These are phyloP conservation scores for Panonychus citri DNA, from an alignment of 1,140 invertebrate genomes.

Conservation along the genomic window DNA sequence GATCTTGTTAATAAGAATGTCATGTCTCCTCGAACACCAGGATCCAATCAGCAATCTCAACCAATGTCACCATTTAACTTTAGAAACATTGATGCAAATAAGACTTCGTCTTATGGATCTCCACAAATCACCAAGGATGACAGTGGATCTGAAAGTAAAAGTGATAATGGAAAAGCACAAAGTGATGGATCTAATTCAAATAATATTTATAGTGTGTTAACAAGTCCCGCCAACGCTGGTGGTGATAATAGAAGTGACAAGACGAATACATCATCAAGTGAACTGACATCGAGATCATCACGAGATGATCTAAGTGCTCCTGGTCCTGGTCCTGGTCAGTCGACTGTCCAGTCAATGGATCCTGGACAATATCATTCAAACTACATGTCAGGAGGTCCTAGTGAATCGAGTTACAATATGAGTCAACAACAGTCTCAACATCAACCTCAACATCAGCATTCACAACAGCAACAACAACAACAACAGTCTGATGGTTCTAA, in stretches of 20 bases:
- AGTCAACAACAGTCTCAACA: neutral
- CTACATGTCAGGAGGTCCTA: neutral
- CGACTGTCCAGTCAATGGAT: neutral
- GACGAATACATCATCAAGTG: neutral
- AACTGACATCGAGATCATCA: neutral
- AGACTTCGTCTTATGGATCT: neutral
- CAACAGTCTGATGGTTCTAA: too few relatives aligned
- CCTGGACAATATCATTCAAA: neutral
- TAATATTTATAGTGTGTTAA: neutral
- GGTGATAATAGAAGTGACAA: neutral
- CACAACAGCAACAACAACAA: constrained; percentile 1
- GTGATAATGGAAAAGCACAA: too few relatives aligned
- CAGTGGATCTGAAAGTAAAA: neutral
- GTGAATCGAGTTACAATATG: neutral
- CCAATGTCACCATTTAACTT: neutral
- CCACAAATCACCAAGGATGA: neutral
- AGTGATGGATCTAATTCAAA: neutral
- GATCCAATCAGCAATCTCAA: neutral
- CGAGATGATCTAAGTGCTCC: neutral
- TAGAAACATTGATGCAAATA: neutral
- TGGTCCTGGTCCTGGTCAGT: neutral
- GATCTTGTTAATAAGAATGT: too few relatives aligned
- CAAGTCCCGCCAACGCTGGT: neutral
- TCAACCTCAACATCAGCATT: neutral
- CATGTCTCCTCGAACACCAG: neutral